These are phyloP conservation scores for Leptopilina clavipes DNA, from an alignment of 1,140 invertebrate genomes.

Conservation along the genomic window DNA sequence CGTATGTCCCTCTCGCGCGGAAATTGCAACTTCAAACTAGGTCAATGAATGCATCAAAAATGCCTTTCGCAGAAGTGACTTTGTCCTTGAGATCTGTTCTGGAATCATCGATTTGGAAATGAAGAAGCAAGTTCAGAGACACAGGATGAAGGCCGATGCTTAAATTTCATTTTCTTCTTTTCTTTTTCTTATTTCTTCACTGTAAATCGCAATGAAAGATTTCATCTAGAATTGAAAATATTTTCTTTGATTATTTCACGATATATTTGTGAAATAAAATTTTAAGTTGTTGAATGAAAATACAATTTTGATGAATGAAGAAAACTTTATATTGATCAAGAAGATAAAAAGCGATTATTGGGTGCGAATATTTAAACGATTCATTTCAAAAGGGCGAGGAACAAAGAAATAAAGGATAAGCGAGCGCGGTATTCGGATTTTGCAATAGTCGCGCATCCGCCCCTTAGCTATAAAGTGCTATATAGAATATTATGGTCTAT, in stretches of 20 bases:
- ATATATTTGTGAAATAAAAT: not conserved
- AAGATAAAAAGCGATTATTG: conserved; percentile 12
- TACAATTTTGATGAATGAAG: not conserved
- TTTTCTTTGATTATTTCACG: too few relatives aligned
- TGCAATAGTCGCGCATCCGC: conserved; percentile 27
- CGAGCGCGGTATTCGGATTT: conserved; percentile 1
- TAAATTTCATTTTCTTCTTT: too few relatives aligned
- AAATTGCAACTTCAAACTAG: conserved; percentile 1
- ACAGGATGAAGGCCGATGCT: not conserved
- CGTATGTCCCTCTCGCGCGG: not conserved
- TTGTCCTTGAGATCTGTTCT: not conserved
- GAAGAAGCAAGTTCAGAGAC: not conserved
- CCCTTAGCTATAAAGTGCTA: conserved; percentile 14
- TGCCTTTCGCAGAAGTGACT: not conserved
- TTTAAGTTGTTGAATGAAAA: not conserved
- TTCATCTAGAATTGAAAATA: too few relatives aligned
- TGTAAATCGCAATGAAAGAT: too few relatives aligned
- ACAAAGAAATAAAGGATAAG: conserved; percentile 31
- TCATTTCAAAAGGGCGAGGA: conserved; percentile 6
- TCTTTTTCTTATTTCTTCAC: too few relatives aligned
- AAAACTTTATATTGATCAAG: conserved; percentile 3
- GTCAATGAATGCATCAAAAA: conserved; percentile 17
- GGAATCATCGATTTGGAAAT: not conserved
- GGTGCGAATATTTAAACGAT: conserved; percentile 13
- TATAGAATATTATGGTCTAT: conserved; percentile 12